phyloP scores from a whole-genome alignment of 2,113 vertebrate genomes.

The Emydocephalus ijimae region DNA sequence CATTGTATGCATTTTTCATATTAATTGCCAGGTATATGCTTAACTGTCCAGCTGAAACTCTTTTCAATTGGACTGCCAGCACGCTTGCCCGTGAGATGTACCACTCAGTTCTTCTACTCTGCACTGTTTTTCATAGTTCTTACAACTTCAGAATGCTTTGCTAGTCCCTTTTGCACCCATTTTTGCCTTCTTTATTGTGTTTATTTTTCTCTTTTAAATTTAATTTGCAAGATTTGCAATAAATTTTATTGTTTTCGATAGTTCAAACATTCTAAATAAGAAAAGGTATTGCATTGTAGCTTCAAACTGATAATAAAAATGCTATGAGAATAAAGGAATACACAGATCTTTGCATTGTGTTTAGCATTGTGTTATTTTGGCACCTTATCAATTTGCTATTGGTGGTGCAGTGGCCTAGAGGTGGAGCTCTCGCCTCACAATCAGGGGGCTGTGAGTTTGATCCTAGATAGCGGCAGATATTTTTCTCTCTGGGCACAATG shows the following conservation, averaged over 20 bases:
- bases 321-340: slow-evolving; percentile 1
- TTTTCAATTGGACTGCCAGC: slow-evolving; percentile 74
- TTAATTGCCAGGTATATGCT: slow-evolving; percentile 63
- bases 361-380: slow-evolving; percentile 35
- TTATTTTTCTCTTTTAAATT: slow-evolving; percentile 42
- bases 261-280: slow-evolving; percentile 35
- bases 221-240: slow-evolving; percentile 53
- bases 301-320: slow-evolving; percentile 28
- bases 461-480: too few relatives aligned
- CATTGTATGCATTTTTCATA: slow-evolving; percentile 68
- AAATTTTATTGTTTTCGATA: slow-evolving; percentile 42
- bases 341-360: slow-evolving; percentile 33
- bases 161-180: slow-evolving; percentile 47
- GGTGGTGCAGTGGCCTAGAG: background rate
- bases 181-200: slow-evolving; percentile 49
- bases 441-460: too few relatives aligned
- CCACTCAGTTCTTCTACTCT: slow-evolving; percentile 57
- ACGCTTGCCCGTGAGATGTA: slow-evolving; percentile 74
- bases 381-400: background rate
- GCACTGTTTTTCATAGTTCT: slow-evolving; percentile 39
- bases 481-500: too few relatives aligned
- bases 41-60: slow-evolving; percentile 46
- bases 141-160: slow-evolving; percentile 45
- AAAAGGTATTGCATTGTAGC: slow-evolving; percentile 39
- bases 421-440: too few relatives aligned